Percentiles rank a stretch among this genome's conserved stretches.
phyloP scores from a whole-genome alignment of 2,888 invertebrate species.

The Psylliodes chrysocephalus region DNA sequence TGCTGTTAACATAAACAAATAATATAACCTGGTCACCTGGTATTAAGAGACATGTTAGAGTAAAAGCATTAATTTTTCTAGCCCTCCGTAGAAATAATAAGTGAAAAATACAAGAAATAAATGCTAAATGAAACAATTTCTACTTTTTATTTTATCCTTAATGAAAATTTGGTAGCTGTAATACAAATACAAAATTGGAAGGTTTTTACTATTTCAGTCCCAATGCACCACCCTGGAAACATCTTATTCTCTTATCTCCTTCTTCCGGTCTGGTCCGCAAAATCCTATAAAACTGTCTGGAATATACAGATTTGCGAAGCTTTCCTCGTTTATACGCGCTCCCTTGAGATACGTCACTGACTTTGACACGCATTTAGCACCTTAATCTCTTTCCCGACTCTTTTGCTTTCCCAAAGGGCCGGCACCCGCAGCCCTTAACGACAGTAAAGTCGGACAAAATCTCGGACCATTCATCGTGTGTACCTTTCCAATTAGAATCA shows the following conservation, averaged over 20 bases:
- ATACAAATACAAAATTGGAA: background rate
- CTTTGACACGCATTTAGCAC: slow-evolving; percentile 32
- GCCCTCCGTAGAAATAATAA: no score
- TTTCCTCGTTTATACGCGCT: slow-evolving; percentile 4
- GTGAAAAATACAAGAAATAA: no score
- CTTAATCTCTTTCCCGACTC: slow-evolving; percentile 31
- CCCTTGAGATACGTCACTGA: slow-evolving; percentile 22
- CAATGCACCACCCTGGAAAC: background rate
- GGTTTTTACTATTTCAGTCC: background rate
- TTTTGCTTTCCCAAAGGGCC: slow-evolving; percentile 23
- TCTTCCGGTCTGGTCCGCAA: background rate
- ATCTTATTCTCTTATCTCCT: background rate
- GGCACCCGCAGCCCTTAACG: slow-evolving; percentile 27
- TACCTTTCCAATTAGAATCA: slow-evolving; percentile 38
- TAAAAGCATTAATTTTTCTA: no score
- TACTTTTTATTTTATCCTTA: no score
- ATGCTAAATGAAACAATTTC: no score
- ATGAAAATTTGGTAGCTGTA: background rate
- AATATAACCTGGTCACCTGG: no score
- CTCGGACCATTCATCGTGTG: slow-evolving; percentile 34
- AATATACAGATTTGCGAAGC: slow-evolving; percentile 4
- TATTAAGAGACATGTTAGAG: no score
- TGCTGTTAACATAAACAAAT: no score
- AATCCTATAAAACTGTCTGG: slow-evolving; percentile 17
- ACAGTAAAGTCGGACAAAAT: slow-evolving; percentile 34